Base-by-base conservation (phyloP, 1,140 invertebrate species). In the Latrodectus geometricus region DNA sequence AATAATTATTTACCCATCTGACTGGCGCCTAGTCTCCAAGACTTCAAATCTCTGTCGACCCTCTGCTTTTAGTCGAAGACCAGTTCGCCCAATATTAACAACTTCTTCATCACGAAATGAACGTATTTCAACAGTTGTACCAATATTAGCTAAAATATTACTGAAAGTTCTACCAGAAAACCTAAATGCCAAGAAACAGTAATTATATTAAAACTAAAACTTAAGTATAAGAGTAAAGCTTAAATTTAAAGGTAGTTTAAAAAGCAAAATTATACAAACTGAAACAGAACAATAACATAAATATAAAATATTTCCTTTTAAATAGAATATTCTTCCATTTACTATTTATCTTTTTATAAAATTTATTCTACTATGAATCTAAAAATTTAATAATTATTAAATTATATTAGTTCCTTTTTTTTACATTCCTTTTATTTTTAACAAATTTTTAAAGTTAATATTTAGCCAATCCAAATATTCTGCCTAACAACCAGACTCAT, bases 61-160 rank as follows among this genome's bases (percentile, higher is more conserved):
- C 90, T 93, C 93, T 5, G 94, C 94, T 90, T 94, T 94, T 9
- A 92, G 89, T 74, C 89, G 89, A 0, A 91, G 85, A 35, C 89
- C 89, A 68, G 89, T 89, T 11, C 91, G 84, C 12, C 91, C 91
- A 35, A 35, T 35, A 65, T 90, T 89, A 12, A 66, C 66, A 20
- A 90, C 90, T 14, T 93, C 91, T 75, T 92, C 92, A 87, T 93
- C 91, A 86, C 92, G 92, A 88, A 93, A 94, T 81, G 94, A 94
- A 88, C 94, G 94, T 50, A 95, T 94, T 90, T 95, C 94, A n/a
- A 94, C 94, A n/a, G 94, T 94, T 48, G 94, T 94, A 21, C 94
- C 94, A 83, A 94, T 90, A 54, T 88, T 88, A 56, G 90, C 90
- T 68, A 91, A 48, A 15, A 23, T 17, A 75, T 66, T 80, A 17